A percentile compares a stretch with the other conserved stretches of the same genome.
These are phyloP conservation scores for Lycaon pictus DNA, from an alignment of 2,113 vertebrate species.

Conservation along the genomic window DNA sequence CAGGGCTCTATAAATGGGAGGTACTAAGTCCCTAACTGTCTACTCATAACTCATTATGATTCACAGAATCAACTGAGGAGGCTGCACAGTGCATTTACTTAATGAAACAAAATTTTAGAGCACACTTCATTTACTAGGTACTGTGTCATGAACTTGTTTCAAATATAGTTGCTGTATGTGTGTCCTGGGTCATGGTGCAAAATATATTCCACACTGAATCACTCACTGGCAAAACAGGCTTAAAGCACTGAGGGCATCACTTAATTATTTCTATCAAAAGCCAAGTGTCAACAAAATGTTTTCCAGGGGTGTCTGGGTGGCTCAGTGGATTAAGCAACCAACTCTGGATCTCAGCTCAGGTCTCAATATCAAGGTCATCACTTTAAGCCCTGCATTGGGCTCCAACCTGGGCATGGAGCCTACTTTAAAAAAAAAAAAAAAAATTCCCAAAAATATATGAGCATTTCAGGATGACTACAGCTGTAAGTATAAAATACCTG, in stretches of 20 bases:
- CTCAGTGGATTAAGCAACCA: background rate
- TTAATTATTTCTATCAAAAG: background rate
- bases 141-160: background rate
- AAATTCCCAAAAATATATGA: background rate
- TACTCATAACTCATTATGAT: background rate
- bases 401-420: background rate
- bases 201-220: background rate
- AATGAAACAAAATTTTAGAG: background rate
- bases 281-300: constrained; percentile 21
- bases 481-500: background rate
- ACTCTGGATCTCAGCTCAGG: background rate
- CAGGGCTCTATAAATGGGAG: background rate
- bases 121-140: background rate
- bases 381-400: background rate
- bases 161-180: background rate
- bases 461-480: background rate
- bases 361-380: background rate
- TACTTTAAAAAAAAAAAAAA: background rate
- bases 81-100: background rate
- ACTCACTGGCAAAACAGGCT: background rate
- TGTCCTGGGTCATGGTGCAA: background rate
- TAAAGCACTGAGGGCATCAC: background rate
- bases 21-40: background rate
- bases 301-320: background rate
- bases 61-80: background rate